Conservation (phyloP, 2,113 vertebrate species). For the Chamaea fasciata region DNA sequence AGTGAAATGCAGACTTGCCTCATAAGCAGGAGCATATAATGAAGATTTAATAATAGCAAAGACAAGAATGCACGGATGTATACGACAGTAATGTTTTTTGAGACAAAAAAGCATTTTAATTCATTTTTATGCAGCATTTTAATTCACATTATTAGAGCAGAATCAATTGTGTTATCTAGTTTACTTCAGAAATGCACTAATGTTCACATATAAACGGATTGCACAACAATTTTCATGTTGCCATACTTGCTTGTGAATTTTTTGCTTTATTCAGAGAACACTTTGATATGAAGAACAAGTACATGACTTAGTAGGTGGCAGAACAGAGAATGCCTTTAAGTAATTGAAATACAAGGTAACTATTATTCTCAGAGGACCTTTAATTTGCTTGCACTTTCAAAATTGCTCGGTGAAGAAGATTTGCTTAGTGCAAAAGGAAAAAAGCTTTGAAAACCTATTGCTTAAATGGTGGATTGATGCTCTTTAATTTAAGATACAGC, state of each 20-base stretch:
- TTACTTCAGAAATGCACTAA: not conserved
- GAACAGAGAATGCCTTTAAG: not conserved
- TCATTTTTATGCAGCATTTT: not conserved
- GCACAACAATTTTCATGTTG: not conserved
- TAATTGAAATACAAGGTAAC: not conserved
- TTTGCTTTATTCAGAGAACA: conserved; percentile 20
- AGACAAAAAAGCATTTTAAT: not conserved
- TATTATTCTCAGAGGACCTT: not conserved
- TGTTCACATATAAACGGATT: not conserved
- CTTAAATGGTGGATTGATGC: conserved; percentile 59
- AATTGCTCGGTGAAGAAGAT: not conserved
- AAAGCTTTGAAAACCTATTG: conserved; percentile 7
- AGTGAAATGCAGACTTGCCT: conserved; percentile 61
- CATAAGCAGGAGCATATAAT: conserved; percentile 64
- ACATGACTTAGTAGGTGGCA: not conserved
- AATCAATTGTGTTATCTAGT: not conserved
- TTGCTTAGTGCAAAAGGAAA: not conserved
- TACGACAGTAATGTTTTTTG: not conserved
- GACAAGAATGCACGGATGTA: conserved; percentile 12
- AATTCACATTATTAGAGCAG: not conserved
- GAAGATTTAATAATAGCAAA: conserved; percentile 68
- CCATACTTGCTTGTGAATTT: not conserved
- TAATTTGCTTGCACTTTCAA: not conserved
- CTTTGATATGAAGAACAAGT: not conserved
- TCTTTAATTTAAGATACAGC: conserved; percentile 61